A percentile compares a stretch with the other conserved stretches of the same genome.
These are phyloP conservation scores for Leptinotarsa defecta DNA, from an alignment of 1,140 invertebrate species.

Conservation along the genomic window DNA sequence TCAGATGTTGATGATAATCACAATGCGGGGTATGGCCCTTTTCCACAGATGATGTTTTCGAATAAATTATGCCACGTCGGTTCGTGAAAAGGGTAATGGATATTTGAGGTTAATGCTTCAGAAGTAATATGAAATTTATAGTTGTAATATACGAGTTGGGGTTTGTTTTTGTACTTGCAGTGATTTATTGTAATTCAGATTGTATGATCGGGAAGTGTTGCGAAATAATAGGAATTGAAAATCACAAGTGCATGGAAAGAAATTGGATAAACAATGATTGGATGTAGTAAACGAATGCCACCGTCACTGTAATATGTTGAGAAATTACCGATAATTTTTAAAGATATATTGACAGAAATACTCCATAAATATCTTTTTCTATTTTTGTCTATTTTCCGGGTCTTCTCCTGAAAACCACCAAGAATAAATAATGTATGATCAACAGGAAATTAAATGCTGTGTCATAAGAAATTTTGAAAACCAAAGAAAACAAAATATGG, in stretches of 20 bases:
- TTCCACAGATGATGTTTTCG: slow-evolving; percentile 24
- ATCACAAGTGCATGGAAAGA: not conserved
- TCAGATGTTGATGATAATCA: slow-evolving; percentile 26
- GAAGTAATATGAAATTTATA: slow-evolving; percentile 38
- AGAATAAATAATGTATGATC: too few species aligned
- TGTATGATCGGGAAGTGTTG: not conserved
- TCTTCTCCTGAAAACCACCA: too few species aligned
- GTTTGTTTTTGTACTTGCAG: slow-evolving; percentile 13
- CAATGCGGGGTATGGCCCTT: slow-evolving; percentile 13
- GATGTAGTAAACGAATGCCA: not conserved
- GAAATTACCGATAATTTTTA: not conserved
- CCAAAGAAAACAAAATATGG: too few species aligned
- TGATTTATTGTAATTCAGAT: slow-evolving; percentile 21
- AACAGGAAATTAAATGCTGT: too few species aligned
- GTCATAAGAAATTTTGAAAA: too few species aligned
- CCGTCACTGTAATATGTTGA: not conserved
- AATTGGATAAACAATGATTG: not conserved
- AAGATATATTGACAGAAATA: not conserved
- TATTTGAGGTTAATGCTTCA: slow-evolving; percentile 39
- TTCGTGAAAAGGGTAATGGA: slow-evolving; percentile 39
- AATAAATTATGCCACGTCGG: slow-evolving; percentile 35
- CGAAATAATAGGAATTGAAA: slow-evolving; percentile 6
- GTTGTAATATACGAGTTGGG: slow-evolving; percentile 31
- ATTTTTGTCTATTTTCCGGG: too few species aligned
- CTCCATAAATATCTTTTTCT: not conserved